These are phyloP conservation scores for Drosophila mulleri DNA, from an alignment of 2,888 invertebrate genomes.

Conservation along the genomic window DNA sequence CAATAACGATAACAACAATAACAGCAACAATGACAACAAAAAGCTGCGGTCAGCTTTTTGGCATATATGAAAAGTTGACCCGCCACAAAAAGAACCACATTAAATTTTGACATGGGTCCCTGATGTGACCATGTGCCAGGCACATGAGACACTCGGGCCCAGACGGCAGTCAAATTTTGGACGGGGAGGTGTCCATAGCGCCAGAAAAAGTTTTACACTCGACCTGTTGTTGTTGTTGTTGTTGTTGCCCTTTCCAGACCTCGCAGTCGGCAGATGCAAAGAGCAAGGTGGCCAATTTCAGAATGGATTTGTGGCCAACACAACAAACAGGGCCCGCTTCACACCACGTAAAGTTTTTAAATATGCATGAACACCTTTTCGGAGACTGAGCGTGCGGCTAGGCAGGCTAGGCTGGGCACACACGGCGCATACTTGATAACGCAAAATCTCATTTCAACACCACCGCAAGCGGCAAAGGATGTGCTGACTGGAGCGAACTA, in stretches of 20 bases:
- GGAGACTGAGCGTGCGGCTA: neutral
- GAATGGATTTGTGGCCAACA: slow-evolving; percentile 63
- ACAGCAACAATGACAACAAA: slow-evolving; percentile 31
- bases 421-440: slow-evolving; percentile 68
- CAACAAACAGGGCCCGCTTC: slow-evolving; percentile 18
- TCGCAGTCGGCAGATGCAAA: slow-evolving; percentile 47
- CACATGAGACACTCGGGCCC: slow-evolving; percentile 55
- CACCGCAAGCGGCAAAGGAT: slow-evolving; percentile 37
- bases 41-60: slow-evolving; percentile 53
- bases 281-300: slow-evolving; percentile 41
- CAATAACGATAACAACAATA: slow-evolving; percentile 15
- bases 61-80: slow-evolving; percentile 52
- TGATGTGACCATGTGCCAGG: slow-evolving; percentile 56
- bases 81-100: slow-evolving; percentile 50
- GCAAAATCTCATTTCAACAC: slow-evolving; percentile 61
- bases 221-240: slow-evolving; percentile 39
- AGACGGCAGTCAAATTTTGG: slow-evolving; percentile 9
- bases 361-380: slow-evolving; percentile 77
- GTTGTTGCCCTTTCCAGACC: slow-evolving; percentile 30
- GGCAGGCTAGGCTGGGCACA: slow-evolving; percentile 15
- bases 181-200: neutral
- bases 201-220: slow-evolving; percentile 44
- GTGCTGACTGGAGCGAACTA: neutral
- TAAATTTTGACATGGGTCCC: slow-evolving; percentile 74
- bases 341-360: slow-evolving; percentile 56